Percentiles rank a stretch among this genome's conserved stretches.
Evolutionary conservation across 2,113 vertebrate species (phyloP).

Genomic region (Cavia aperea): DNA sequence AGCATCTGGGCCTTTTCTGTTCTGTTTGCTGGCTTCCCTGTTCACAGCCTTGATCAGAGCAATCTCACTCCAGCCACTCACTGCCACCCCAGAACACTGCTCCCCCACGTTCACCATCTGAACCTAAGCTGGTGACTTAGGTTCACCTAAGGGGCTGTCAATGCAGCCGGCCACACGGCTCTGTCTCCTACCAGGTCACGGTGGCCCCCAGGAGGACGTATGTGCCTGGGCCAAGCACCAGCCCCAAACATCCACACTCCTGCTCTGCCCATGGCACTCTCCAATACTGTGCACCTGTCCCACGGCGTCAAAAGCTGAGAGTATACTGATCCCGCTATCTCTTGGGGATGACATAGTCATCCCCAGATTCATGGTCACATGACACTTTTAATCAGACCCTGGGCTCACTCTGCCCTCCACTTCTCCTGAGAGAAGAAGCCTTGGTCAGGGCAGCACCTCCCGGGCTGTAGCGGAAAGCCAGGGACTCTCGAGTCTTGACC

Average conservation of each 20-base stretch:
- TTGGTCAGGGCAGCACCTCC: not conserved
- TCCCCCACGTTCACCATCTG: accelerated
- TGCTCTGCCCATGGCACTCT: not conserved
- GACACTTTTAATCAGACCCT: not conserved
- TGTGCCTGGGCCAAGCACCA: accelerated
- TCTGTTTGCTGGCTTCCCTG: not conserved
- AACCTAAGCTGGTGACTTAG: not conserved
- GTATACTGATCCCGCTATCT: not conserved
- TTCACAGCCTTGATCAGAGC: not conserved
- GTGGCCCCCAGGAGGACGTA: accelerated
- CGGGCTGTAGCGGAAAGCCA: not conserved
- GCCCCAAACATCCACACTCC: accelerated
- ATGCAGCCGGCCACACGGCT: not conserved
- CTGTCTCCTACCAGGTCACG: not conserved
- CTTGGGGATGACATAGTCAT: not conserved
- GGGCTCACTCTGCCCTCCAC: not conserved
- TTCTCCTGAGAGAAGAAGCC: not conserved
- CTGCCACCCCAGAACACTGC: not conserved
- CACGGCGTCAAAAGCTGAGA: not conserved
- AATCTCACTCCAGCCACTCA: not conserved
- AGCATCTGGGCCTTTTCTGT: not conserved
- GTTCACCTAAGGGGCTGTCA: not conserved
- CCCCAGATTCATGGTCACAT: not conserved
- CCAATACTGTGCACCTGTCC: not conserved
- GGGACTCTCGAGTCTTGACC: accelerated